These are phyloP conservation scores for Serilophus lunatus DNA, from an alignment of 2,113 vertebrate species.

Conservation along the genomic window DNA sequence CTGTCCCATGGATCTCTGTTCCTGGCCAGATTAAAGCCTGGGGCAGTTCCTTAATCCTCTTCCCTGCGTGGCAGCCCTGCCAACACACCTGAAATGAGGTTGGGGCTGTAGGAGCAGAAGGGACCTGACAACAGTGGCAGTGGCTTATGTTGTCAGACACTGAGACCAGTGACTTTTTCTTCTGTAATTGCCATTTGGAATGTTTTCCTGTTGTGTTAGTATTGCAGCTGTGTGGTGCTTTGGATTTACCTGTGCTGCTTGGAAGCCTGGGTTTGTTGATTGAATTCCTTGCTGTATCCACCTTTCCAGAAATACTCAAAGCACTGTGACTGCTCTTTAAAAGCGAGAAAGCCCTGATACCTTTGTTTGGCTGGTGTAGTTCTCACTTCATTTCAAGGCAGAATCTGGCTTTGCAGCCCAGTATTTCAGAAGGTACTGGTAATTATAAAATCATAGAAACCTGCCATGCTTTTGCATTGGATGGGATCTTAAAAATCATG, in stretches of 20 bases:
- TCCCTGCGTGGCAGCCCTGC: accelerated
- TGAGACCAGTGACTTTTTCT: background rate
- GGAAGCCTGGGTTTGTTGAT: background rate
- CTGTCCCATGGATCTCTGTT: background rate
- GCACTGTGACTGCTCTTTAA: accelerated
- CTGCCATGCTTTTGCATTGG: background rate
- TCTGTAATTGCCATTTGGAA: background rate
- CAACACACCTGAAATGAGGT: background rate
- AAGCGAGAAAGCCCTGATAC: background rate
- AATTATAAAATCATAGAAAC: background rate
- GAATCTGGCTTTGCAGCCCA: background rate
- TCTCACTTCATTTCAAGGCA: background rate
- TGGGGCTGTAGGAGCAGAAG: background rate
- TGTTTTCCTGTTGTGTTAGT: background rate
- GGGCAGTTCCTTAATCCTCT: background rate
- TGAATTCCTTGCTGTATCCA: background rate
- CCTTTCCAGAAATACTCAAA: background rate
- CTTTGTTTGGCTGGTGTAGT: background rate
- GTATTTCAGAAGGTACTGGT: background rate
- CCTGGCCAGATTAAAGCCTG: background rate
- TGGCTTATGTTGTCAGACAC: background rate
- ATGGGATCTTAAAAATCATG: background rate
- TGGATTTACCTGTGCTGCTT: background rate
- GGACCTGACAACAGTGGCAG: background rate
- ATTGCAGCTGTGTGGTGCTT: background rate